These are phyloP conservation scores for Pteruthius melanotis DNA, from an alignment of 2,113 vertebrate species.

Conservation along the genomic window DNA sequence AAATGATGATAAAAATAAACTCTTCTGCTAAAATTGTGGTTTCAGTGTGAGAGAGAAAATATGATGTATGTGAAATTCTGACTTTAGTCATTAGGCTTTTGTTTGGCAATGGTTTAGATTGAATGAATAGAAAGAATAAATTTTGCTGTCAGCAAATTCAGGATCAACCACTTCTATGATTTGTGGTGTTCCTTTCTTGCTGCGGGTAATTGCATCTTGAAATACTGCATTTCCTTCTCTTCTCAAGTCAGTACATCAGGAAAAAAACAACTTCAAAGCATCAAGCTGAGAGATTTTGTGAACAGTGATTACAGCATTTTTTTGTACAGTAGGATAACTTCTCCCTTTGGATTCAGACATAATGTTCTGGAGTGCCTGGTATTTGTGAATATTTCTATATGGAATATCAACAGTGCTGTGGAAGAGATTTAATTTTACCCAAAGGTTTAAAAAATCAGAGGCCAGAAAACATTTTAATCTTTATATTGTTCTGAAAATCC, in stretches of 20 bases:
- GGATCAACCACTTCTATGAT: background rate
- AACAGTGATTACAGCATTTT: slow-evolving; percentile 33
- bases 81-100: background rate
- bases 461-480: slow-evolving; percentile 42
- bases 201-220: background rate
- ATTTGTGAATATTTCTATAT: background rate
- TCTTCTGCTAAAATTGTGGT: background rate
- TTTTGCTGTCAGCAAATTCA: background rate
- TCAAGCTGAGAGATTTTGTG: slow-evolving; percentile 11
- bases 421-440: slow-evolving; percentile 46
- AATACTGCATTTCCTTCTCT: slow-evolving; percentile 23
- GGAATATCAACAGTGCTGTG: background rate
- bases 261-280: background rate
- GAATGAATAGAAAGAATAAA: background rate
- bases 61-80: background rate
- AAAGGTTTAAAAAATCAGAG: slow-evolving; percentile 39
- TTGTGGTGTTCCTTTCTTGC: background rate
- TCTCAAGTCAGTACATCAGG: background rate
- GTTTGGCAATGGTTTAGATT: background rate
- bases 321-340: slow-evolving; percentile 31
- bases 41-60: background rate
- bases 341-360: slow-evolving; percentile 29
- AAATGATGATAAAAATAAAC: background rate
- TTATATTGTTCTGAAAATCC: slow-evolving; percentile 41
- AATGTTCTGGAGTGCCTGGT: slow-evolving; percentile 17